Percentiles rank a stretch among this genome's conserved stretches.
Evolutionary conservation across 1,140 invertebrate species (phyloP).

Genomic region (Calliphora vicina): DNA sequence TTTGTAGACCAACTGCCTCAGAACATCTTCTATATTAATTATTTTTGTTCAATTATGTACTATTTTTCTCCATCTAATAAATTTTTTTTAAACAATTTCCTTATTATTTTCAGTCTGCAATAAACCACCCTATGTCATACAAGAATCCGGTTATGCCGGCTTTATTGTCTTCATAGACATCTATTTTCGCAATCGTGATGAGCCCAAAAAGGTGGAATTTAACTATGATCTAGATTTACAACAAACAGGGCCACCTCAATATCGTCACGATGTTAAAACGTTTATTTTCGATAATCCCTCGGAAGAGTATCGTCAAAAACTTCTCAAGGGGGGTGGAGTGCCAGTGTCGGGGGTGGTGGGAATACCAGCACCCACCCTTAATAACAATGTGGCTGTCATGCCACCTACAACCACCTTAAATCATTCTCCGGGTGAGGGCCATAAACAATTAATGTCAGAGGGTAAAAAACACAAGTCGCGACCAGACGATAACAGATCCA

Average conservation of each 20-base stretch:
- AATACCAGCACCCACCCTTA: background rate
- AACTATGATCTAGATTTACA: slow-evolving; percentile 88
- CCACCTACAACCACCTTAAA: background rate
- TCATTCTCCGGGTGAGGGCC: background rate
- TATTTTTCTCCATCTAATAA: too few species aligned
- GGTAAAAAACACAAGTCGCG: slow-evolving; percentile 73
- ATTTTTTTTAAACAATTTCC: background rate
- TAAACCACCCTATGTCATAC: slow-evolving; percentile 89
- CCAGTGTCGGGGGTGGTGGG: slow-evolving; percentile 45
- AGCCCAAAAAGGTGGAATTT: slow-evolving; percentile 87
- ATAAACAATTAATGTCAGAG: slow-evolving; percentile 18
- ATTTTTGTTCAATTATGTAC: too few species aligned
- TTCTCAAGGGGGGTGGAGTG: slow-evolving; percentile 86
- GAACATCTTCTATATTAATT: too few species aligned
- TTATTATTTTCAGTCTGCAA: slow-evolving; percentile 79
- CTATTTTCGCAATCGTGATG: slow-evolving; percentile 89
- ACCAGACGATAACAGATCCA: slow-evolving; percentile 69
- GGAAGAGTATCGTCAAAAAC: slow-evolving; percentile 87
- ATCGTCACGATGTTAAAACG: slow-evolving; percentile 72
- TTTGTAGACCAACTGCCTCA: too few species aligned
- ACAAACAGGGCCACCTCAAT: slow-evolving; percentile 73
- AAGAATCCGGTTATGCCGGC: slow-evolving; percentile 94
- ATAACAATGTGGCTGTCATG: slow-evolving; percentile 5
- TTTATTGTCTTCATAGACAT: slow-evolving; percentile 91
- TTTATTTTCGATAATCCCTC: slow-evolving; percentile 73